These are phyloP conservation scores for Pelagia noctiluca DNA, from an alignment of 30 jellyfish, hydroid and myxozoan genomes.

Conservation along the genomic window DNA sequence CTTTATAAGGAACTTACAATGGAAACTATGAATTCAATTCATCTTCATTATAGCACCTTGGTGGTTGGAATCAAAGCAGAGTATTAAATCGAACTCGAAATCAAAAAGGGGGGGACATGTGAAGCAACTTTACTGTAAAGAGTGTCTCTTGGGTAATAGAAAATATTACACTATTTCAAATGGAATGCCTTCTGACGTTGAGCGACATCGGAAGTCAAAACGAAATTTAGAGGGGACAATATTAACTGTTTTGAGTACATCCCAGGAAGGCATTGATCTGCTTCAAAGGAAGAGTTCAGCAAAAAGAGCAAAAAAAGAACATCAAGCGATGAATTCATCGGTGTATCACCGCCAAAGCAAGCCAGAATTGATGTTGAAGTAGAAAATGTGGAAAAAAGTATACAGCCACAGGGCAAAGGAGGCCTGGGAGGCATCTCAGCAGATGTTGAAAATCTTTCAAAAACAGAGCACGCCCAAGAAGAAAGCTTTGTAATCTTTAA, in stretches of 20 bases:
- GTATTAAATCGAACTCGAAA: conserved; percentile 1
- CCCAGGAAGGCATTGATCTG: conserved; percentile 25
- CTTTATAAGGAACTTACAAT: too few species aligned
- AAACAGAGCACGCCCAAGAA: conserved; percentile 8
- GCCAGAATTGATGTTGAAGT: conserved; percentile 17
- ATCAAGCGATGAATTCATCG: background rate
- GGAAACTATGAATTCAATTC: too few species aligned
- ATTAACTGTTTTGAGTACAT: conserved; percentile 29
- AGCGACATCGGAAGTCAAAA: conserved; percentile 5
- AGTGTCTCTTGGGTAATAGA: conserved; percentile 33
- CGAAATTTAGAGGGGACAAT: conserved; percentile 6
- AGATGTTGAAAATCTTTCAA: background rate
- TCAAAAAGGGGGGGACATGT: background rate
- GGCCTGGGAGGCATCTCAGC: conserved; percentile 25
- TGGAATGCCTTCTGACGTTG: conserved; percentile 31
- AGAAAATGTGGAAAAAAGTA: background rate
- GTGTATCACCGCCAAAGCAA: conserved; percentile 33
- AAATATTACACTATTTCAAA: conserved; percentile 33
- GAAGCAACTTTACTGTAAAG: conserved; percentile 7
- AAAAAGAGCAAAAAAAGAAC: background rate
- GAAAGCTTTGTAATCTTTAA: background rate
- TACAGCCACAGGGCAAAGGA: background rate
- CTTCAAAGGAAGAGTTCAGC: background rate
- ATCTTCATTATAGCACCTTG: conserved; percentile 34
- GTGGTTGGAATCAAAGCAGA: conserved; percentile 1